These are phyloP conservation scores for Aleiodes testaceus DNA, from an alignment of 2,888 invertebrate genomes.

Conservation along the genomic window DNA sequence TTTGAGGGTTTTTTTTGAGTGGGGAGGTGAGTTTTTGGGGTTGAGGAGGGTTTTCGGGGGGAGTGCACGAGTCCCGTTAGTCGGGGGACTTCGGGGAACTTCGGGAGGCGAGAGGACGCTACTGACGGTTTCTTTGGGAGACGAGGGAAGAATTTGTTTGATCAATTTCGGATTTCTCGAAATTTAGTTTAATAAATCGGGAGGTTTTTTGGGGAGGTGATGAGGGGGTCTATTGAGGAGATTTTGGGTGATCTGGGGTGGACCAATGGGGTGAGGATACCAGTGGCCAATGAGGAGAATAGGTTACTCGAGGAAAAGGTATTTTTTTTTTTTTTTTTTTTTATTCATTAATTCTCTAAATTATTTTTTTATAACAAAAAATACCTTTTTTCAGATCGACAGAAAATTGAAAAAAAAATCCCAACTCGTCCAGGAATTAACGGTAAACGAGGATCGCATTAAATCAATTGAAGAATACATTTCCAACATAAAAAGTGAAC, in stretches of 20 bases:
- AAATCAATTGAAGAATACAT: constrained; percentile 74
- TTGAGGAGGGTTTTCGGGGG: too few species aligned
- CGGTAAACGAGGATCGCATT: constrained; percentile 72
- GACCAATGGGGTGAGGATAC: constrained; percentile 85
- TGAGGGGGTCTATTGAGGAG: constrained; percentile 76
- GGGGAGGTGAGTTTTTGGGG: too few species aligned
- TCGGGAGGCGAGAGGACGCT: background rate
- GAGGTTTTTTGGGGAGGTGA: constrained; percentile 25
- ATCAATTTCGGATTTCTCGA: background rate
- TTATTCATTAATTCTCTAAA: background rate
- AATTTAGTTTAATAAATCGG: background rate
- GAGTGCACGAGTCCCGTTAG: background rate
- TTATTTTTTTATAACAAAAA: background rate
- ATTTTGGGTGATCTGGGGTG: constrained; percentile 82
- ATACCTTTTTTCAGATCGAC: constrained; percentile 69
- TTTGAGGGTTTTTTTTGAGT: too few species aligned
- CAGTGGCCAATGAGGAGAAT: constrained; percentile 86
- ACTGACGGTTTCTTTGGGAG: background rate
- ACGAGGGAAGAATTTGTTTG: constrained; percentile 2
- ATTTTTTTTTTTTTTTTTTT: constrained; percentile 42
- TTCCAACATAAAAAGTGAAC: constrained; percentile 74
- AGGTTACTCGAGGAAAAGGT: constrained; percentile 75
- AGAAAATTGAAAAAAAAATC: constrained; percentile 73
- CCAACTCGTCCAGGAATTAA: constrained; percentile 72
- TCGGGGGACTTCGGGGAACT: background rate